Percentiles rank a stretch among this genome's conserved stretches.
These are phyloP conservation scores for Trinorchestia longiramus DNA, from an alignment of 1,140 invertebrate genomes.

Conservation along the genomic window DNA sequence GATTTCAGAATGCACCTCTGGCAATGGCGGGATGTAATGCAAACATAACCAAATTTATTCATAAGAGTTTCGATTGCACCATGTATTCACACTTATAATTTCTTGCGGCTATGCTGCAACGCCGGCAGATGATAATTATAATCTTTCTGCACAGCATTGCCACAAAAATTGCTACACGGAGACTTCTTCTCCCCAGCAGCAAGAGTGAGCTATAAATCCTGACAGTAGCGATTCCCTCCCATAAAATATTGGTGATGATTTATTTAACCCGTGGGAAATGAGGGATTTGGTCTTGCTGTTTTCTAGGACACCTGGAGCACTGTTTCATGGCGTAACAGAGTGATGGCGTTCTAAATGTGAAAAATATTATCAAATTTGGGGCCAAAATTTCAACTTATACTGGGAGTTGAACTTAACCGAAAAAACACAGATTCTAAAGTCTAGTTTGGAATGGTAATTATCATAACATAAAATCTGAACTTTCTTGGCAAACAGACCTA, in stretches of 20 bases:
- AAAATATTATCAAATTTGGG: not conserved
- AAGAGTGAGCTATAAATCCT: conserved; percentile 12
- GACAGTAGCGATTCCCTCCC: not conserved
- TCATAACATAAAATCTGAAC: too few relatives aligned
- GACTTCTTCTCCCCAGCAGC: not conserved
- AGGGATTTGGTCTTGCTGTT: not conserved
- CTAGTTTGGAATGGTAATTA: too few relatives aligned
- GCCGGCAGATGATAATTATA: not conserved
- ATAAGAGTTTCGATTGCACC: not conserved
- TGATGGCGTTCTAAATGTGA: not conserved
- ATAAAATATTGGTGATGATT: not conserved
- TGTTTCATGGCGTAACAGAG: not conserved
- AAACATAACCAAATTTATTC: not conserved
- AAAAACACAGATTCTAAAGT: not conserved
- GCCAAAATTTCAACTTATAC: not conserved
- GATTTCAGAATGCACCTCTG: not conserved
- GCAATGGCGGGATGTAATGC: not conserved
- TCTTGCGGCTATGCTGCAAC: not conserved
- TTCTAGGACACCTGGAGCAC: not conserved
- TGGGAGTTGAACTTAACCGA: not conserved
- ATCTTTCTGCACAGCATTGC: not conserved
- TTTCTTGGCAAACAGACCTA: too few relatives aligned
- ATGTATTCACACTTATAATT: not conserved
- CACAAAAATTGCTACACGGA: not conserved
- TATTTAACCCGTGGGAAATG: not conserved